Conservation (phyloP, 1,140 invertebrate species). For the Heliothis subflexa region DNA sequence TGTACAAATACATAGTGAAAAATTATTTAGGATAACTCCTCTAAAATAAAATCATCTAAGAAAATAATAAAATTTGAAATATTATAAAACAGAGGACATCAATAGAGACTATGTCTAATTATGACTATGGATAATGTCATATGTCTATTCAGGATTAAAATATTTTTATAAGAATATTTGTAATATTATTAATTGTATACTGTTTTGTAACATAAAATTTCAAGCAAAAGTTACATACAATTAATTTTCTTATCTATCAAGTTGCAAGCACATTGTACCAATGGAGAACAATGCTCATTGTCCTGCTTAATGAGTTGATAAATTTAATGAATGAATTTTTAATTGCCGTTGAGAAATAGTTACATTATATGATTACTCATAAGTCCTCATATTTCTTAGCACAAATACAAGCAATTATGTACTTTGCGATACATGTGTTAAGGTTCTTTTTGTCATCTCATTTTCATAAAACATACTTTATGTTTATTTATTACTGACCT, state of each 20-base stretch:
- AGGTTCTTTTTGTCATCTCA: not conserved
- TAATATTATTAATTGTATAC: too few relatives aligned
- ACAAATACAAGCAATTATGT: not conserved
- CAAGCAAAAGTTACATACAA: not conserved
- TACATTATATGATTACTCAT: slow-evolving; percentile 11
- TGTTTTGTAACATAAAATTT: too few relatives aligned
- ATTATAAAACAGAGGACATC: too few relatives aligned
- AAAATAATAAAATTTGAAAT: too few relatives aligned
- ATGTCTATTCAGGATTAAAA: too few relatives aligned
- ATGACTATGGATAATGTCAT: too few relatives aligned
- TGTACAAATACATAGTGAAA: too few relatives aligned
- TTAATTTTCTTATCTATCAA: slow-evolving; percentile 21
- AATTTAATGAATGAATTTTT: slow-evolving; percentile 38
- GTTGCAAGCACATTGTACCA: not conserved
- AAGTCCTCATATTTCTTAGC: not conserved
- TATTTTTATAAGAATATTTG: too few relatives aligned
- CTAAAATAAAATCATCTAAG: too few relatives aligned
- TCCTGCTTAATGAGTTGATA: slow-evolving; percentile 42
- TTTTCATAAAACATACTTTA: not conserved
- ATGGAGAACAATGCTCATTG: slow-evolving; percentile 41
- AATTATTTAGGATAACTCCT: too few relatives aligned
- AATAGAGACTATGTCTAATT: too few relatives aligned
- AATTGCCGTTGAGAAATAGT: slow-evolving; percentile 3
- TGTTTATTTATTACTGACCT: not conserved
- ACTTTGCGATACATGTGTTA: not conserved